Evolutionary conservation across 2,888 invertebrate genomes (phyloP).

Genomic region (Platycnemis pennipes): DNA sequence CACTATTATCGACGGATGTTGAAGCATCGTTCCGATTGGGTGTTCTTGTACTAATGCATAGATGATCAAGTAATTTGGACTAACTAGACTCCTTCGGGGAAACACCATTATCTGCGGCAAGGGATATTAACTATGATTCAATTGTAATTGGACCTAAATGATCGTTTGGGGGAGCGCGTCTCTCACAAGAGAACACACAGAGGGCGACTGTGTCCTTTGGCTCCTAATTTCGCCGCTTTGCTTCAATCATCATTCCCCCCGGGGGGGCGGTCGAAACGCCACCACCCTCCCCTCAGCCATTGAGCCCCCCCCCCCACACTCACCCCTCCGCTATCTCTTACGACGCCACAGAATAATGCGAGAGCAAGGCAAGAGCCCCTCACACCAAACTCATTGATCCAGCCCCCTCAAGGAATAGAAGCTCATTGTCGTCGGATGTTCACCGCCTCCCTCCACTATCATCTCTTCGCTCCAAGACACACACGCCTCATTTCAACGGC

Average conservation of each 20-base stretch:
- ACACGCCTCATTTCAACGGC: too few relatives aligned
- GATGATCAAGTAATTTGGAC: too few relatives aligned
- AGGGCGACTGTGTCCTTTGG: background rate
- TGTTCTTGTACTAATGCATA: too few relatives aligned
- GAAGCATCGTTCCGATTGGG: too few relatives aligned
- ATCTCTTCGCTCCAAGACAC: background rate
- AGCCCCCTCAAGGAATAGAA: background rate
- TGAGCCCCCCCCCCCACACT: background rate
- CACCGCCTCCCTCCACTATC: background rate
- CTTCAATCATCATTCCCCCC: slow-evolving; percentile 13
- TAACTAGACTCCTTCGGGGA: background rate
- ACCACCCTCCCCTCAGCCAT: background rate
- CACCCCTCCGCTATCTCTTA: background rate
- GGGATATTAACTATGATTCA: background rate
- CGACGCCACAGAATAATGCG: slow-evolving; percentile 17
- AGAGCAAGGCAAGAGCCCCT: background rate
- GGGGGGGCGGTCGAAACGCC: background rate
- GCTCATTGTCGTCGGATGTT: background rate
- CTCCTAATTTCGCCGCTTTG: background rate
- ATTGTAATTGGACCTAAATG: background rate
- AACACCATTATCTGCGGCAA: background rate
- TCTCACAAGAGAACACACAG: background rate
- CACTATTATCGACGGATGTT: too few relatives aligned
- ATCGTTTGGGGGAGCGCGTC: background rate
- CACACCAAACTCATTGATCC: background rate